These are phyloP conservation scores for Alsophila aescularia DNA, from an alignment of 2,888 invertebrate species.

Conservation along the genomic window DNA sequence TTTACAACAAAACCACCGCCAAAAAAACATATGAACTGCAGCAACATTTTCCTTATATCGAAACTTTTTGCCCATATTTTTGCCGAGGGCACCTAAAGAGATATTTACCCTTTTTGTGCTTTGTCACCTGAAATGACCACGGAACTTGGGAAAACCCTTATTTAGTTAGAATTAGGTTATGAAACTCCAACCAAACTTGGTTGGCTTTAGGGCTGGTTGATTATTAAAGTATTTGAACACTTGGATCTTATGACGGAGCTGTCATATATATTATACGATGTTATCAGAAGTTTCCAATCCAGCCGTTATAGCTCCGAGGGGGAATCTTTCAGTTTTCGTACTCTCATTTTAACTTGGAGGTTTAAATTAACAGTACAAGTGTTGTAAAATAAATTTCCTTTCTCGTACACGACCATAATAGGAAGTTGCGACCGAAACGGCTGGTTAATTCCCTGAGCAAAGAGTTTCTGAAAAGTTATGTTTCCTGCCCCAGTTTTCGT, in stretches of 20 bases:
- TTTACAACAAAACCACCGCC: constrained; percentile 47
- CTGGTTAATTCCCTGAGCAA: constrained; percentile 1
- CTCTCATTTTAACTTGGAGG: too few species aligned
- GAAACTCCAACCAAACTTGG: constrained; percentile 49
- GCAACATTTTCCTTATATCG: constrained; percentile 54
- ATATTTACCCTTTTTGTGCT: constrained; percentile 48
- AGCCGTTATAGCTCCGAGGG: constrained; percentile 18
- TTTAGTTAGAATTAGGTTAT: constrained; percentile 55
- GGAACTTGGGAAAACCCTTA: too few species aligned
- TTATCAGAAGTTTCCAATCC: constrained; percentile 46
- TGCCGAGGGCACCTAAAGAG: constrained; percentile 53
- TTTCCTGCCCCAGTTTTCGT: too few species aligned
- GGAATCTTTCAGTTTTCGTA: constrained; percentile 22
- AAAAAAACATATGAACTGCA: constrained; percentile 48
- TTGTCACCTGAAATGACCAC: constrained; percentile 57
- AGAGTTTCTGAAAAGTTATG: neutral
- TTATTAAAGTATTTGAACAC: constrained; percentile 43
- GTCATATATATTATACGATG: constrained; percentile 49
- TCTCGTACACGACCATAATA: constrained; percentile 10
- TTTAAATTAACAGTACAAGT: constrained; percentile 29
- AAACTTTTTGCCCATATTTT: constrained; percentile 66
- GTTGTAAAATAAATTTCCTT: too few species aligned
- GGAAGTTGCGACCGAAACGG: neutral
- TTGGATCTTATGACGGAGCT: constrained; percentile 45
- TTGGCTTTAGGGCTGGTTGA: constrained; percentile 35